Evolutionary conservation across 1,140 invertebrate genomes (phyloP), one percentile per base, ranked within the genome.

Genomic region (Reticulitermes speratus): DNA sequence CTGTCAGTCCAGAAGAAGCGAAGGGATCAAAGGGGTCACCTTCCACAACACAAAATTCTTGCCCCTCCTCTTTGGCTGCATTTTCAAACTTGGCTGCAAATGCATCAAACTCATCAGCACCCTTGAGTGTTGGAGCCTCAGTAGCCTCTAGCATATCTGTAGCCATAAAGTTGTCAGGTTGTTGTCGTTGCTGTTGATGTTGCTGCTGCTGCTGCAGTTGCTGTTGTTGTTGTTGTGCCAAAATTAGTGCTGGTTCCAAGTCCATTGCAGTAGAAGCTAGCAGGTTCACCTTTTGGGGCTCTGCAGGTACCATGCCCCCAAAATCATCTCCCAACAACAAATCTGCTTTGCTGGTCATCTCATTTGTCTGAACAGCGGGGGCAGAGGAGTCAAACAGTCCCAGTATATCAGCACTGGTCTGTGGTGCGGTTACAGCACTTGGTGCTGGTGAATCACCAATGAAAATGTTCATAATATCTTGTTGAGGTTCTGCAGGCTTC

Each of bases 71-170:
- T 87, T 91, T 90, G 87, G 92, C 93, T 8, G 92, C 94, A 82
- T 92, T 95, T 84, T 97, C 96, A 88, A 98, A 98, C 90, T 97
- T 97, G 2, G 96, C 95, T 6, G 96, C 94, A 88, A 98, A 98
- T 2, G 95, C 96, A 90, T 97, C 96, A 87, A 96, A 96, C 30
- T 94, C 94, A 87, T 96, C 95, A 5, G n/a, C 82, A 6, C n/a
- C 7, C 19, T 23, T 32, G 85, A 44, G 21, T 25, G 21, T 19
- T 38, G 44, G 44, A 25, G 48, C 44, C 32, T 45, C 30, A 48
- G 86, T 16, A 82, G 82, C 55, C 38, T 44, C 44, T 44, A 45
- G 82, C 82, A 48, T 30, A n/a, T 30, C 84, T n/a, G 85, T 86
- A 12, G 87, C 44, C 19, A 83, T 65, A 25, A n/a, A n/a, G 19